Percentiles rank a stretch among this genome's conserved stretches.
phyloP scores from a whole-genome alignment of 2,888 invertebrate species.

The Drosophila nigricruria region DNA sequence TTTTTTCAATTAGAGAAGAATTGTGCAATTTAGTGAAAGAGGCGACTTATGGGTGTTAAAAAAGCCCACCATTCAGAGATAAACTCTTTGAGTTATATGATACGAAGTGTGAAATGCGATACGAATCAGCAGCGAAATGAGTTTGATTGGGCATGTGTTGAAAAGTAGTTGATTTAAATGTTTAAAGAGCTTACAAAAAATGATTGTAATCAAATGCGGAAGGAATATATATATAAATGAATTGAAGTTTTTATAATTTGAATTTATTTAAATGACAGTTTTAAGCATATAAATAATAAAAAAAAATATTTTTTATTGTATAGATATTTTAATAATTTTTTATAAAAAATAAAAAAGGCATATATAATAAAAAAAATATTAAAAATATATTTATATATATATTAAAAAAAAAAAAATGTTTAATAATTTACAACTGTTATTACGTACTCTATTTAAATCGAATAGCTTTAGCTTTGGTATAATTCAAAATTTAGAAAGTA shows the following conservation, averaged over 20 bases:
- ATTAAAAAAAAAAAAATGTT: no score
- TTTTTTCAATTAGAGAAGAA: constrained; percentile 68
- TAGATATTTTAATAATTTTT: no score
- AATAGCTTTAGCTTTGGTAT: not conserved
- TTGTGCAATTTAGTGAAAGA: constrained; percentile 67
- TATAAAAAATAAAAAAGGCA: not conserved
- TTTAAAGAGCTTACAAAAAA: not conserved
- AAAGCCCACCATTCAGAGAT: constrained; percentile 46
- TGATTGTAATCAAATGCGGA: not conserved
- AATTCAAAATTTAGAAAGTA: not conserved
- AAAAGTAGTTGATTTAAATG: constrained; percentile 11
- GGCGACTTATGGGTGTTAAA: constrained; percentile 30
- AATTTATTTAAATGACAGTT: not conserved
- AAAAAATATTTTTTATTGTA: not conserved
- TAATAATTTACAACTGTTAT: not conserved
- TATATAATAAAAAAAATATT: no score
- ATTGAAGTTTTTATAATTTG: no score
- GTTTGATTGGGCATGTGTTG: constrained; percentile 24
- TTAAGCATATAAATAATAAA: not conserved
- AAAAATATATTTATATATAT: no score
- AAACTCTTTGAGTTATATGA: constrained; percentile 51
- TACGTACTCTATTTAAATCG: not conserved
- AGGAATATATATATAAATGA: not conserved
- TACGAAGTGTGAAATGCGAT: constrained; percentile 44
- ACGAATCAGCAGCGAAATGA: constrained; percentile 24